Conservation (phyloP, 2,113 vertebrate species). For the Thamnaconus septentrionalis region DNA sequence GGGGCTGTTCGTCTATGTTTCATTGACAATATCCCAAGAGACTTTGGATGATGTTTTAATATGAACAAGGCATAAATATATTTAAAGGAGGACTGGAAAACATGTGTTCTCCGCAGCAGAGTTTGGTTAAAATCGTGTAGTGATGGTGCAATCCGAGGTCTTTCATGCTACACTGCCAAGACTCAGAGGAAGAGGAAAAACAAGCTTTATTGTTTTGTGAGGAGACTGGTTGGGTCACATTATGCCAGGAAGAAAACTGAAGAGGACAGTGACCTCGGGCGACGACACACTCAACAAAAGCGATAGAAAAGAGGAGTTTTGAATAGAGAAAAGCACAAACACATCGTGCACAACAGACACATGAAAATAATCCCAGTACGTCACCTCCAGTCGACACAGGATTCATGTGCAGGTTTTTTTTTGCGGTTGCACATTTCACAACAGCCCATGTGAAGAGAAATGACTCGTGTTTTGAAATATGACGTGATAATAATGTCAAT, state of each 20-base stretch:
- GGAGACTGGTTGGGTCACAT: conserved; percentile 14
- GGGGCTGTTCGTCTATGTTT: conserved; percentile 65
- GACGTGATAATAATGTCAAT: not conserved
- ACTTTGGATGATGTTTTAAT: conserved; percentile 31
- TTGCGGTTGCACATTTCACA: conserved; percentile 17
- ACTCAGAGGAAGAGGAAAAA: conserved; percentile 2
- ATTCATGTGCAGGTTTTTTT: too few species aligned
- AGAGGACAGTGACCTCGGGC: conserved; percentile 17
- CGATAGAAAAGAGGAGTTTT: conserved; percentile 1
- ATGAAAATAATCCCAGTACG: too few species aligned
- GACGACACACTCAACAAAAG: conserved; percentile 13
- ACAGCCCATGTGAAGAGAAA: conserved; percentile 14
- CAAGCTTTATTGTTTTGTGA: conserved; percentile 1
- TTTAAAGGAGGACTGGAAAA: conserved; percentile 25
- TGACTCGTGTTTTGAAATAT: conserved; percentile 24
- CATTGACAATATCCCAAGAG: conserved; percentile 53
- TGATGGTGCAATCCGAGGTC: not conserved
- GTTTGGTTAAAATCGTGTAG: conserved; percentile 9
- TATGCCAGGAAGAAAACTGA: conserved; percentile 12
- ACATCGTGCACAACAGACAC: conserved; percentile 13
- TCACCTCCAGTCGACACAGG: too few species aligned
- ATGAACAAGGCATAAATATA: conserved; percentile 32
- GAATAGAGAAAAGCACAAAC: conserved; percentile 8
- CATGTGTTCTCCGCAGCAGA: not conserved
- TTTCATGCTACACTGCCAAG: conserved; percentile 6